Evolutionary conservation across 2,113 vertebrate species (phyloP).

Genomic region (Tichodroma muraria): DNA sequence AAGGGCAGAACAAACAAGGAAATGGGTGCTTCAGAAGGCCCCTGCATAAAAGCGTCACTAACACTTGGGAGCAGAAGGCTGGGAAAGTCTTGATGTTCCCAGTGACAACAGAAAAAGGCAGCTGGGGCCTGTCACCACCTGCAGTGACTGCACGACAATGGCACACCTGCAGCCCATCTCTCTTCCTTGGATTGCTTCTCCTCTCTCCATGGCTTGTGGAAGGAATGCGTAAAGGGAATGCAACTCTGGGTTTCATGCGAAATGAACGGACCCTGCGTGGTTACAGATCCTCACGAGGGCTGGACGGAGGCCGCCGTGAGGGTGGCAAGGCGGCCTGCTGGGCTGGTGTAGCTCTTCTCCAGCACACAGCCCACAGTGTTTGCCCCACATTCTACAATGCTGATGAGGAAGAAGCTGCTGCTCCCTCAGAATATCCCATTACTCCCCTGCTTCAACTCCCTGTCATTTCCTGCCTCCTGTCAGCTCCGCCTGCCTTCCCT

Average conservation of each 20-base stretch:
- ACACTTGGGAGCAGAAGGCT: background rate
- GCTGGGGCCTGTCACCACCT: too few species aligned
- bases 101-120: background rate
- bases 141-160: background rate
- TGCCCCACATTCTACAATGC: background rate
- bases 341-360: background rate
- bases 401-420: background rate
- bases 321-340: background rate
- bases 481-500: background rate
- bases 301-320: background rate
- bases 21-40: background rate
- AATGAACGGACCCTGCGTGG: rapidly evolving
- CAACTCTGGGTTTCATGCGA: rapidly evolving
- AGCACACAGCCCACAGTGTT: background rate
- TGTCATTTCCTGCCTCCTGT: background rate
- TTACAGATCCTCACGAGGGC: rapidly evolving
- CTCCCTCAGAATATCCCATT: background rate
- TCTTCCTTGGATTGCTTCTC: background rate
- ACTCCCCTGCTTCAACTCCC: background rate
- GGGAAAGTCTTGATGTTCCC: background rate
- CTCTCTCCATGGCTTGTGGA: background rate
- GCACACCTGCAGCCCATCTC: background rate
- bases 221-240: background rate
- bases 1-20: background rate
- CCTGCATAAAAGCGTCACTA: background rate